Conservation (phyloP, 2,888 invertebrate genomes). For the Polyommatus icarus region DNA sequence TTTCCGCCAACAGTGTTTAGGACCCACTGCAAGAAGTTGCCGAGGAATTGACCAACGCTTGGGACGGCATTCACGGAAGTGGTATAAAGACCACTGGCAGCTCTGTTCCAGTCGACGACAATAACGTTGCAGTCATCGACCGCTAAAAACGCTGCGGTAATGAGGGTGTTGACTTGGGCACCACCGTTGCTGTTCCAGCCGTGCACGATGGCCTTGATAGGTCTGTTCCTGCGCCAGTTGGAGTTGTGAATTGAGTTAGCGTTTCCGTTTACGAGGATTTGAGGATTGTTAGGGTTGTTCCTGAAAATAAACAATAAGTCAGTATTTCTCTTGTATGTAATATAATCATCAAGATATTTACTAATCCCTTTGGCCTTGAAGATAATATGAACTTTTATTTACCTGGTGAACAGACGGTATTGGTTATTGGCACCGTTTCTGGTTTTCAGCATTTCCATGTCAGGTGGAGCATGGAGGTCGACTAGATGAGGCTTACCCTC, state of each 20-base stretch:
- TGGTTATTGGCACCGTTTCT: conserved; percentile 46
- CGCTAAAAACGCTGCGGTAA: conserved; percentile 51
- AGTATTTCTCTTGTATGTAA: too few species aligned
- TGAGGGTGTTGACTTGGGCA: conserved; percentile 45
- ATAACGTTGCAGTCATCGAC: conserved; percentile 55
- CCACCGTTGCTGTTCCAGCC: conserved; percentile 44
- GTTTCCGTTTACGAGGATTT: conserved; percentile 49
- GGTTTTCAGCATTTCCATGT: conserved; percentile 33
- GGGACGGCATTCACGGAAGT: conserved; percentile 53
- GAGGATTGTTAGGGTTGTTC: conserved; percentile 46
- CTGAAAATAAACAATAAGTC: conserved; percentile 44
- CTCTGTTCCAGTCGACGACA: conserved; percentile 58
- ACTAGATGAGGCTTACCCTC: conserved; percentile 46
- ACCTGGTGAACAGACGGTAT: conserved; percentile 50
- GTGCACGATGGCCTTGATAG: conserved; percentile 50
- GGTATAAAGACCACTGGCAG: conserved; percentile 50
- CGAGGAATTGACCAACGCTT: conserved; percentile 54
- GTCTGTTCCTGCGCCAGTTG: conserved; percentile 48
- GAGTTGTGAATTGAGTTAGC: conserved; percentile 49
- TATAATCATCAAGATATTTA: too few species aligned
- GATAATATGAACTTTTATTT: not conserved
- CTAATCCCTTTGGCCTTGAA: not conserved
- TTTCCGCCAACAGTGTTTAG: conserved; percentile 56
- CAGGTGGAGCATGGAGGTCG: conserved; percentile 44
- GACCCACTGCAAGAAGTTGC: conserved; percentile 60